phyloP scores from a whole-genome alignment of 1,140 invertebrate species.

The Homalodisca vitripennis region DNA sequence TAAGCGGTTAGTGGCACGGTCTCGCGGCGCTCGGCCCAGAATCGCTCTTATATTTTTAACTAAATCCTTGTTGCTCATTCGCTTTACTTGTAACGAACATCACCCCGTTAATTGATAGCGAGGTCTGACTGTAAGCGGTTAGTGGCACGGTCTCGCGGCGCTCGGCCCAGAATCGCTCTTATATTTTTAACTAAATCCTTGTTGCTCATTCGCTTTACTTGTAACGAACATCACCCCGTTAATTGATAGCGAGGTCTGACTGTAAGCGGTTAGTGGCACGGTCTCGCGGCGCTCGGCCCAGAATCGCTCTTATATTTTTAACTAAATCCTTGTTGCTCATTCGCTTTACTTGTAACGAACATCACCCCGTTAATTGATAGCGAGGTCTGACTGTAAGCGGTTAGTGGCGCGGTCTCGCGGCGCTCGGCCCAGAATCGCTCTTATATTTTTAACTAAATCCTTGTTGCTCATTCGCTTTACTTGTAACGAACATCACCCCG shows the following conservation, averaged over 20 bases:
- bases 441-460: slow-evolving; percentile 16
- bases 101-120: neutral
- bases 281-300: too few species aligned
- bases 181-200: slow-evolving; percentile 14
- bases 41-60: slow-evolving; percentile 14
- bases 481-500: neutral
- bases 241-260: slow-evolving; percentile 3
- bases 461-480: neutral
- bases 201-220: neutral
- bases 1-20: neutral
- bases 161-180: too few species aligned
- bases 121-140: neutral
- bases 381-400: neutral
- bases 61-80: neutral
- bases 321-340: slow-evolving; percentile 1
- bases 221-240: neutral
- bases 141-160: neutral
- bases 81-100: neutral
- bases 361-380: slow-evolving; percentile 2
- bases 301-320: slow-evolving; percentile 14
- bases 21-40: too few species aligned
- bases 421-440: too few species aligned
- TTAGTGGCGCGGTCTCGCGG: slow-evolving; percentile 5
- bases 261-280: neutral
- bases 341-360: neutral